phyloP scores from a whole-genome alignment of 2,113 vertebrate species.

The Passer domesticus region DNA sequence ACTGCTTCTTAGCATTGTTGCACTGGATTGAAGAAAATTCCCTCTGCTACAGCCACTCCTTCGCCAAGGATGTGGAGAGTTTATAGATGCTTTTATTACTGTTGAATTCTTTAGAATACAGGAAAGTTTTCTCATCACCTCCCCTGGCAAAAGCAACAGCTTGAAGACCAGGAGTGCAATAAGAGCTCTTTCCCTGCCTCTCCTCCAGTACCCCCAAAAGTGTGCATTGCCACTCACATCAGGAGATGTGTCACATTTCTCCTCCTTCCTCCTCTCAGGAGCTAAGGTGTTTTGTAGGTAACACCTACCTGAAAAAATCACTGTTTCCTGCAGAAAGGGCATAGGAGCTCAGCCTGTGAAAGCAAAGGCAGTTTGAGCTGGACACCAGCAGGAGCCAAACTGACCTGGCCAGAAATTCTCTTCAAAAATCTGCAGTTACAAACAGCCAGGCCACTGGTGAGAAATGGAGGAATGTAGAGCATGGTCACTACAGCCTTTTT shows the following conservation, averaged over 20 bases:
- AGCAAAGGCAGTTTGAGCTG: neutral
- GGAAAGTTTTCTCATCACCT: neutral
- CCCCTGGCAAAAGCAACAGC: neutral
- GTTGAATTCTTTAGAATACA: neutral
- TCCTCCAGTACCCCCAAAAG: neutral
- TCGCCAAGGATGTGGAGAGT: neutral
- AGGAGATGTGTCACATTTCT: neutral
- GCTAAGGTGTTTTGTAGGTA: neutral
- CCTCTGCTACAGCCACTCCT: neutral
- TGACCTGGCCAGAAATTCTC: neutral
- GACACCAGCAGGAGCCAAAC: neutral
- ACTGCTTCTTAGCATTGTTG: neutral
- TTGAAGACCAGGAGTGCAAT: fast-evolving
- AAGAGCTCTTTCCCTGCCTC: neutral
- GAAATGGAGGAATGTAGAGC: neutral
- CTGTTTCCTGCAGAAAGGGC: neutral
- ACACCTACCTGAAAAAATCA: neutral
- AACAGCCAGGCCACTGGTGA: neutral
- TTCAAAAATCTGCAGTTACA: neutral
- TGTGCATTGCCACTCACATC: neutral
- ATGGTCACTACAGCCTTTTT: neutral
- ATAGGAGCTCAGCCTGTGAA: neutral
- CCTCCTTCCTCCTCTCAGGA: neutral
- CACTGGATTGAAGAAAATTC: neutral
- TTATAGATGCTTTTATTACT: neutral